phyloP scores from a whole-genome alignment of 2,888 invertebrate species.

The Sphaerophoria rueppellii region DNA sequence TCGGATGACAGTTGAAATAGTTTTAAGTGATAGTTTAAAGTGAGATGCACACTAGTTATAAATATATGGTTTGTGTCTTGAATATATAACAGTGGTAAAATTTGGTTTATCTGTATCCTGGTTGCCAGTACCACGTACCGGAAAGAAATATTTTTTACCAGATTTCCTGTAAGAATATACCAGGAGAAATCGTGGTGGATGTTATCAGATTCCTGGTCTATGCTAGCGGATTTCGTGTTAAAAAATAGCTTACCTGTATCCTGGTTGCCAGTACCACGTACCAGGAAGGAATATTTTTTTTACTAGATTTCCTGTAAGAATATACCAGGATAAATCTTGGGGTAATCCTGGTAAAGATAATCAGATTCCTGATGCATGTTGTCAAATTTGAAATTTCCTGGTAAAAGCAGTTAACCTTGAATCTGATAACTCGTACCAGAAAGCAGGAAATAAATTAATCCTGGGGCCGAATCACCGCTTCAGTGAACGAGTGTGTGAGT shows the following conservation, averaged over 20 bases:
- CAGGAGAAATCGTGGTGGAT: conserved; percentile 16
- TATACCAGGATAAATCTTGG: background rate
- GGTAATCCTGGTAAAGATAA: background rate
- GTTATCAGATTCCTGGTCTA: conserved; percentile 12
- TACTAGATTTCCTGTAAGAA: background rate
- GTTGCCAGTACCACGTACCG: conserved; percentile 12
- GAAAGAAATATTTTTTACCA: conserved; percentile 7
- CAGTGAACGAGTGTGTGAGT: no score
- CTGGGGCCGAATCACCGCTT: no score
- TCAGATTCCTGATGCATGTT: conserved; percentile 11
- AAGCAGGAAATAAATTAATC: conserved; percentile 6
- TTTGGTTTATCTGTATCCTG: background rate
- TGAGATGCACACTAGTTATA: no score
- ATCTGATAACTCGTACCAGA: conserved; percentile 13
- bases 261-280: background rate
- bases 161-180: conserved; percentile 15
- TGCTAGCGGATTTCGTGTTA: conserved; percentile 7
- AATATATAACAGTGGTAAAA: no score
- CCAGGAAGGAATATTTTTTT: conserved; percentile 3
- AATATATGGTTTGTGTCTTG: no score
- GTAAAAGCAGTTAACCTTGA: conserved; percentile 7
- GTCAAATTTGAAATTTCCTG: conserved; percentile 8
- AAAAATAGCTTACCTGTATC: conserved; percentile 1
- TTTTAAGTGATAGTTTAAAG: no score
- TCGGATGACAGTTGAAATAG: no score